phyloP scores from a whole-genome alignment of 2,113 vertebrate genomes.

The Peromyscus polionotus region DNA sequence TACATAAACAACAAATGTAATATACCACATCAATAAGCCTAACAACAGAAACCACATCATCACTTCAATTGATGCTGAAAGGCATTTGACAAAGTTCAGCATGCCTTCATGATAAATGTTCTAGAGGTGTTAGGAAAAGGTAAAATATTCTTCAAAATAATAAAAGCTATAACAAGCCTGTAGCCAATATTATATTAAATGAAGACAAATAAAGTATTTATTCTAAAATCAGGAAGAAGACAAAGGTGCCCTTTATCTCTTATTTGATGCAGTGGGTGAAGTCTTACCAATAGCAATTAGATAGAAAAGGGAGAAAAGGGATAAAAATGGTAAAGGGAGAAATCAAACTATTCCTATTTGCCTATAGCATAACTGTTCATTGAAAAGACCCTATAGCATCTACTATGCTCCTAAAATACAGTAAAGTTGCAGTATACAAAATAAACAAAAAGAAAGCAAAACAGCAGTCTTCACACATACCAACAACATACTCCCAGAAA shows the following conservation, averaged over 20 bases:
- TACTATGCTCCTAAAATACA: not conserved
- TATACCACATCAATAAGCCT: not conserved
- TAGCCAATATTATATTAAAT: not conserved
- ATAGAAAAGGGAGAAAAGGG: not conserved
- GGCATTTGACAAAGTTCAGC: not conserved
- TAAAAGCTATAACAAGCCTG: not conserved
- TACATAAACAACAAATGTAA: not conserved
- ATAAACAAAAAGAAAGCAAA: not conserved
- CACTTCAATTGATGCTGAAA: not conserved
- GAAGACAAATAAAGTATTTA: not conserved
- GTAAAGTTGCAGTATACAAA: not conserved
- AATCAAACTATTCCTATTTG: not conserved
- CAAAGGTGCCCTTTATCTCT: not conserved
- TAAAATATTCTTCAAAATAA: not conserved
- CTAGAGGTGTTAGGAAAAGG: not conserved
- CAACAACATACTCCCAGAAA: not conserved
- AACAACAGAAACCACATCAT: not conserved
- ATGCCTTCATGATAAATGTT: not conserved
- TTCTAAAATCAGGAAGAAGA: not conserved
- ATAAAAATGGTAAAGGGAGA: not conserved
- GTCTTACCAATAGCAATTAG: not conserved
- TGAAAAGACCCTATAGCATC: not conserved
- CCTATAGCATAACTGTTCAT: not conserved
- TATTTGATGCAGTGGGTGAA: not conserved
- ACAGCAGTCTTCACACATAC: not conserved